Conservation (phyloP, 2,797 vertebrate genomes). For the Pelodytes ibericus region DNA sequence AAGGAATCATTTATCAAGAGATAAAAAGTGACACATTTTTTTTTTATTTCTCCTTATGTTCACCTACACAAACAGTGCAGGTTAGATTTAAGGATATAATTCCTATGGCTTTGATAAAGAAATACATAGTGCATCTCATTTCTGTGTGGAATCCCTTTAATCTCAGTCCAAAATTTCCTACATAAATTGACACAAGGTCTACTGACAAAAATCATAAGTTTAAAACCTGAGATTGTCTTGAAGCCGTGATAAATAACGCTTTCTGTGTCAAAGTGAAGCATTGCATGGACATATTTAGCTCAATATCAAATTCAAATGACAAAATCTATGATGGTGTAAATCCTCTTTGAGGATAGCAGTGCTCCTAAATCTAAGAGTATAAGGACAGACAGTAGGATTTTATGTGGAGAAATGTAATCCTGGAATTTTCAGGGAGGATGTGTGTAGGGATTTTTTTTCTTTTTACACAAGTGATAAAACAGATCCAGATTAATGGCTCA, state of each 20-base stretch:
- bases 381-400: not conserved
- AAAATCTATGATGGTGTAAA: constrained; percentile 20
- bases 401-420: not conserved
- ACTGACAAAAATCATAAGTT: constrained; percentile 12
- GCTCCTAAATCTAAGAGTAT: not conserved
- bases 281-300: constrained; percentile 21
- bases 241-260: constrained; percentile 16
- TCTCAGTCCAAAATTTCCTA: constrained; percentile 12
- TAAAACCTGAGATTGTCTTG: not conserved
- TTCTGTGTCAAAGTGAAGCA: constrained; percentile 6
- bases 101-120: constrained; percentile 1
- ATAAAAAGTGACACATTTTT: constrained; percentile 10
- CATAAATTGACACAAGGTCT: constrained; percentile 22
- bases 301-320: constrained; percentile 21
- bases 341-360: not conserved
- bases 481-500: no score
- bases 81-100: constrained; percentile 18
- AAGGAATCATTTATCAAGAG: constrained; percentile 12
- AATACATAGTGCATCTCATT: constrained; percentile 7
- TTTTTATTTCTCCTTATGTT: constrained; percentile 9
- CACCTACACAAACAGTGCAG: not conserved
- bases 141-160: constrained; percentile 20
- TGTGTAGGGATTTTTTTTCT: no score
- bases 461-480: no score
- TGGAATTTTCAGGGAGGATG: not conserved